Base-by-base conservation (phyloP, 1,140 invertebrate species). In the Drosophila parvula region DNA sequence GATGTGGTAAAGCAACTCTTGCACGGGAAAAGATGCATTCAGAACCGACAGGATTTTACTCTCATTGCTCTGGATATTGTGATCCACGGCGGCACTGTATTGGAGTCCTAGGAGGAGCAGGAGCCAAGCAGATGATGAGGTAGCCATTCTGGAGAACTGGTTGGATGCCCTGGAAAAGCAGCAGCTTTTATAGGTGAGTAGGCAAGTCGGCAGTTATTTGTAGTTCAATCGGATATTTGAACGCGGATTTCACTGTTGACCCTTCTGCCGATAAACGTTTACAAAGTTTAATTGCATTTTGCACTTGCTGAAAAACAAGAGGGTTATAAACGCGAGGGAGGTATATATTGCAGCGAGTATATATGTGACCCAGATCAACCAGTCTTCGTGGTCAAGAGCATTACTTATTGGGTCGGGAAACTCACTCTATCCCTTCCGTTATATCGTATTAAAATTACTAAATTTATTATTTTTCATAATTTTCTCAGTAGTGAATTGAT, bases 191-290 rank as follows among this genome's bases (percentile, higher is more conserved):
- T 77, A 70, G 74, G 71, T 78, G 59, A 83, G 34, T 50, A 36
- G n/a, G 48, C 64, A 30, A 40, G 51, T 55, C 64, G 65, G 73
- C 28, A 50, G 47, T 44, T 79, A 68, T 80, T 88, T 79, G 79
- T 69, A 70, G 76, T 88, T 83, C 45, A 74, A 77, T 78, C 55
- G 67, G 55, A 77, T 88, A 67, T 88, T 88, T 88, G 51, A 48
- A 3, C 32, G 43, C 16, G 61, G 41, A 74, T 88, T 74, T 53
- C 16, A 30, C 32, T 61, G 59, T 68, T 76, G 64, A 50, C 48
- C 36, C 36, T 51, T 43, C 40, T 80, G 55, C 57, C 73, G 76
- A 83, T 76, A 76, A 71, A 64, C 32, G 53, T 44, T 55, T 30
- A 50, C 43, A 50, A 51, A 36, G 55, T 69, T 60, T 69, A 78